Percentiles rank a stretch among this genome's conserved stretches.
Evolutionary conservation across 2,888 invertebrate species (phyloP).

Genomic region (Eupithecia pulchellata): DNA sequence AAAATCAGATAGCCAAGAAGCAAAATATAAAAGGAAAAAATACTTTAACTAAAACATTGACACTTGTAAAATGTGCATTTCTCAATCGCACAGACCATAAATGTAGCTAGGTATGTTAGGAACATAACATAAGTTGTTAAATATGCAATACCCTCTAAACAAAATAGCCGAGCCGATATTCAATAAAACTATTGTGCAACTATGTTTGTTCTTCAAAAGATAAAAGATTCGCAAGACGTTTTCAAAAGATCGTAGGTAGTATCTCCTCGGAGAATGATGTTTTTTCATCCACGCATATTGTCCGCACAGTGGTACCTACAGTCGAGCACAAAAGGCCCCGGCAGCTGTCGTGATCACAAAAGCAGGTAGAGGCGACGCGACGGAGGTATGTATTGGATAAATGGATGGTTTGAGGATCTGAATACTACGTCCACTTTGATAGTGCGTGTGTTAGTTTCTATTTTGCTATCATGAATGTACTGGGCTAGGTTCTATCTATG

Average conservation of each 20-base stretch:
- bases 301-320: constrained; percentile 12
- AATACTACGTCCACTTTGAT: constrained; percentile 24
- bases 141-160: not conserved
- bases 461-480: not conserved
- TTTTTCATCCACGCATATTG: constrained; percentile 46
- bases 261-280: constrained; percentile 28
- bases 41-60: no score
- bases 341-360: constrained; percentile 55
- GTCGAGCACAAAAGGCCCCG: constrained; percentile 34
- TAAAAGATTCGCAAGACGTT: constrained; percentile 19
- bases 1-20: no score
- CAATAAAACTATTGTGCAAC: constrained; percentile 8
- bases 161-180: not conserved
- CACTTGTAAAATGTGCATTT: no score
- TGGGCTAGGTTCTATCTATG: not conserved
- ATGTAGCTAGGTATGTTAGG: no score
- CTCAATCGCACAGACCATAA: not conserved
- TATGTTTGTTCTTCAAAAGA: constrained; percentile 13
- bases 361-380: constrained; percentile 48
- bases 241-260: constrained; percentile 10
- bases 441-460: not conserved
- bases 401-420: constrained; percentile 22
- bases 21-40: no score
- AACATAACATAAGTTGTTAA: not conserved
- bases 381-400: constrained; percentile 21